These are phyloP conservation scores for Crambe crambe DNA, from an alignment of 37 sponge, comb jelly and placozoan species.

Conservation along the genomic window DNA sequence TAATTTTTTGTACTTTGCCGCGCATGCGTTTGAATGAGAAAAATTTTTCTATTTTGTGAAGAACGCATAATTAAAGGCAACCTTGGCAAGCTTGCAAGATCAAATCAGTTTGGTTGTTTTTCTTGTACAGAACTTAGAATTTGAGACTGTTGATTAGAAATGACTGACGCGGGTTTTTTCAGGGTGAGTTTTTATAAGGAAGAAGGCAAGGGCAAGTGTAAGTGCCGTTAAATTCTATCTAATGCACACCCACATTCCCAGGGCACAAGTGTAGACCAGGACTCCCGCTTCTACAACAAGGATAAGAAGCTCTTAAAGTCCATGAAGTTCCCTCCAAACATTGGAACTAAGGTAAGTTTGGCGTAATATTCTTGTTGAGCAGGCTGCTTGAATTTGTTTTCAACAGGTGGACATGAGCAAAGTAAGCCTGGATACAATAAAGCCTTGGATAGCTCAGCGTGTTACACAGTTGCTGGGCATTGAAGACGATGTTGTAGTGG, in stretches of 20 bases:
- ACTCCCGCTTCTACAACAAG: conserved; percentile 92
- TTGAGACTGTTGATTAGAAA: no score
- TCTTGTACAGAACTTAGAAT: no score
- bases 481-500: conserved; percentile 94
- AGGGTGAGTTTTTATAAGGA: conserved; percentile 59
- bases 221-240: neutral
- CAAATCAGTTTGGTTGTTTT: no score
- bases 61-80: no score
- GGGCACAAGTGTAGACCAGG: conserved; percentile 95
- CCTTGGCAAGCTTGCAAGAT: no score
- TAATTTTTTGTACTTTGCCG: no score
- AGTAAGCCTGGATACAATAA: conserved; percentile 90
- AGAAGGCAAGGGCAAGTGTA: neutral
- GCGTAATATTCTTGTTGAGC: neutral
- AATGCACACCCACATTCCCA: conserved; percentile 12
- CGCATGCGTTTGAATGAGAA: no score
- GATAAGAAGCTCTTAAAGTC: conserved; percentile 88
- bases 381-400: neutral
- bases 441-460: conserved; percentile 90
- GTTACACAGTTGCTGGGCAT: conserved; percentile 84
- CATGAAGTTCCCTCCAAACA: conserved; percentile 84
- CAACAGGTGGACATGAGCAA: conserved; percentile 86
- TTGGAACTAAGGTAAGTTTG: conserved; percentile 73
- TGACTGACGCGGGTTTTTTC: conserved; percentile 89
- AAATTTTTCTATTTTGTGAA: no score